phyloP scores from a whole-genome alignment of 2,797 vertebrate genomes.

The Psittacula echo region DNA sequence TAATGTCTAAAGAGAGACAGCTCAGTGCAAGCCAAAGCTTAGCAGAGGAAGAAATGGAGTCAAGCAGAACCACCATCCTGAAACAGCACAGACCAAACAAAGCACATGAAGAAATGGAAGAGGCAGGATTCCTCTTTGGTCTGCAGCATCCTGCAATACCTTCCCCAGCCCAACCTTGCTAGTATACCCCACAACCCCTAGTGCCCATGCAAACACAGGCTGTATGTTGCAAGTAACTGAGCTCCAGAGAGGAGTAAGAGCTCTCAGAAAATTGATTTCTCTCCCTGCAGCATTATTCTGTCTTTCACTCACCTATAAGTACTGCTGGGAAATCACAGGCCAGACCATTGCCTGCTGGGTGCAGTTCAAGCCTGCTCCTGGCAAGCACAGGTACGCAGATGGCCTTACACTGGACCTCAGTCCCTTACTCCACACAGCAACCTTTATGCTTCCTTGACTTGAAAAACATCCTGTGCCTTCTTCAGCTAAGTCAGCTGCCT shows the following conservation, averaged over 20 bases:
- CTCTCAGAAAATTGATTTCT: not conserved
- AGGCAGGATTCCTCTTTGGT: not conserved
- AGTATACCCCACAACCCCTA: not conserved
- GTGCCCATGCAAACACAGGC: not conserved
- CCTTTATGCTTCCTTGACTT: not conserved
- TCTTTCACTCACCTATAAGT: not conserved
- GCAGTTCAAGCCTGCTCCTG: not conserved
- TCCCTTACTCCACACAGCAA: not conserved
- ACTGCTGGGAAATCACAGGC: not conserved
- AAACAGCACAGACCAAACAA: not conserved
- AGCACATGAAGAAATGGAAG: not conserved
- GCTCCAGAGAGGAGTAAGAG: not conserved
- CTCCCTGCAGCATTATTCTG: not conserved
- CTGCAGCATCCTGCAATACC: not conserved
- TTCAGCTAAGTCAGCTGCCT: not conserved
- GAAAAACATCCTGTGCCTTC: not conserved
- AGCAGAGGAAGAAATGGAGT: not conserved
- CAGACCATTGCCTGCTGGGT: not conserved
- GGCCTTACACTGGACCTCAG: not conserved
- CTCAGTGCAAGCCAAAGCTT: not conserved
- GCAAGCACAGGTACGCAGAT: rapidly evolving
- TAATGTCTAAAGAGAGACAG: not conserved
- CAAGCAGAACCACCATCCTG: not conserved
- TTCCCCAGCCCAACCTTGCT: not conserved
- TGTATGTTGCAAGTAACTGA: not conserved